These are phyloP conservation scores for Ameiurus melas DNA, from an alignment of 2,113 vertebrate species.

Conservation along the genomic window DNA sequence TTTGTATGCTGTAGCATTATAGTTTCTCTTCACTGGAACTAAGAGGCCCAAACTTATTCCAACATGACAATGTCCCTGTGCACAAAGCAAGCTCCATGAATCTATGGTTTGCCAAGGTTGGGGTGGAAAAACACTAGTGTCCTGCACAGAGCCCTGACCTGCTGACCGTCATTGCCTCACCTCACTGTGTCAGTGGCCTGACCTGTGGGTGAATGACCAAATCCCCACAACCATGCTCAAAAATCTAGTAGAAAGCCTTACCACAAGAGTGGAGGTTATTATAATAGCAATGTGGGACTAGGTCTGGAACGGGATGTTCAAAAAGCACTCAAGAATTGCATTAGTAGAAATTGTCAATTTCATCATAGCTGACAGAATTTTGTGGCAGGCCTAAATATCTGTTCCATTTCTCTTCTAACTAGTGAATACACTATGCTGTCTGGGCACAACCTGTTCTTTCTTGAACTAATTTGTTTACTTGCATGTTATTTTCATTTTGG, in stretches of 20 bases:
- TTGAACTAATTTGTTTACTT: constrained; percentile 15
- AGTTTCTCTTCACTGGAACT: background rate
- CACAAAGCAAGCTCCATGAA: background rate
- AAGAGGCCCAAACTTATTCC: background rate
- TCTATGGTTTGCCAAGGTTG: background rate
- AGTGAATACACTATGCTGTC: background rate
- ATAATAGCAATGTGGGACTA: background rate
- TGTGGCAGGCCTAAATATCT: background rate
- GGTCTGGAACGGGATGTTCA: background rate
- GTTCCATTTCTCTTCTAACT: background rate
- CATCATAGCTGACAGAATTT: background rate
- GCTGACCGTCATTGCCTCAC: background rate
- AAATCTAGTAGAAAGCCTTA: background rate
- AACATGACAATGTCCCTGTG: background rate
- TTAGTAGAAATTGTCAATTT: background rate
- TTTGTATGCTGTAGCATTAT: background rate
- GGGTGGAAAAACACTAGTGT: background rate
- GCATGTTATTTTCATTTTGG: background rate
- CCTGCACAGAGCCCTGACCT: background rate
- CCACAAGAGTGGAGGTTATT: background rate
- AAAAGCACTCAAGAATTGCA: background rate
- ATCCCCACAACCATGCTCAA: background rate
- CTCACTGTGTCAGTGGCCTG: no score
- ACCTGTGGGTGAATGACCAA: background rate
- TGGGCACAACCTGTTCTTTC: background rate